Evolutionary conservation across 2,888 invertebrate species (phyloP).

Genomic region (Phymatocera aterrima): DNA sequence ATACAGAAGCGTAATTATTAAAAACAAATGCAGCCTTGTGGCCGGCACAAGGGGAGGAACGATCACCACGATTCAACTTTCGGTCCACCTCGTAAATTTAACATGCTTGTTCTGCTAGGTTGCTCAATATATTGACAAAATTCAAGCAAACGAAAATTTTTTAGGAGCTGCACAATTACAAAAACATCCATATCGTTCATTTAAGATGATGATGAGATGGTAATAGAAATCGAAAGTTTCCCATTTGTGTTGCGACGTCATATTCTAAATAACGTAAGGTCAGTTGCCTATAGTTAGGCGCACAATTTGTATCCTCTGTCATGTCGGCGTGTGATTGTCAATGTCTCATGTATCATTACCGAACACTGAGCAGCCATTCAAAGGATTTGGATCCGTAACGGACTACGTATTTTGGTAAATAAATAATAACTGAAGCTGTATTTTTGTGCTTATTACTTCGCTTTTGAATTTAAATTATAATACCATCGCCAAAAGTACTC

Average conservation of each 20-base stretch:
- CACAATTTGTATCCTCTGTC: neutral
- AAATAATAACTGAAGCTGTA: neutral
- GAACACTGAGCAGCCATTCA: neutral
- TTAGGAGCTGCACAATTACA: neutral
- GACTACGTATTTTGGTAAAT: slow-evolving; percentile 14
- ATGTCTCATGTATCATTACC: neutral
- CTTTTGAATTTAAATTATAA: neutral
- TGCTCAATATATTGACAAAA: neutral
- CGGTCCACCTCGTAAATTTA: neutral
- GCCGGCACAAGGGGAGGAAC: neutral
- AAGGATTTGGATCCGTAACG: neutral
- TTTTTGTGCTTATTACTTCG: neutral
- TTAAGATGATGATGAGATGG: neutral
- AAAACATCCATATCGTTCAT: neutral
- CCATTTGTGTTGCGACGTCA: neutral
- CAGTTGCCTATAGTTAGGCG: neutral
- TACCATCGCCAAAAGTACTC: neutral
- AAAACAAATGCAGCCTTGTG: neutral
- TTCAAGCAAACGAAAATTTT: neutral
- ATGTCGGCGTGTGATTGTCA: neutral
- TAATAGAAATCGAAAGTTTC: too few relatives aligned
- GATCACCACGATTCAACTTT: neutral
- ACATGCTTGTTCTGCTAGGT: neutral
- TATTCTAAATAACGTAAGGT: neutral
- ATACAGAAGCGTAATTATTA: neutral